phyloP scores from a whole-genome alignment of 1,140 invertebrate species.

The Mercenaria mercenaria region DNA sequence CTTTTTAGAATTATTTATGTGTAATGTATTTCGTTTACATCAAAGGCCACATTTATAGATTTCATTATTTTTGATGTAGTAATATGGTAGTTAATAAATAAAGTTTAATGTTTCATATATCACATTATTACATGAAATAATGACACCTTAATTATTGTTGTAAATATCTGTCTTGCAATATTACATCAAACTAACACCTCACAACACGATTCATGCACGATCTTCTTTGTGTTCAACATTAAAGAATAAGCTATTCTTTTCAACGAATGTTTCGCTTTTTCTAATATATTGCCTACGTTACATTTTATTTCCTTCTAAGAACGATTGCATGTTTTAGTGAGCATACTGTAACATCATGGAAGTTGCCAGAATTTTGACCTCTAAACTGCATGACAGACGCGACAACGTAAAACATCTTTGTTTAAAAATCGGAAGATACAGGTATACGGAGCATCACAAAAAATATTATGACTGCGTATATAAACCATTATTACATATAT shows the following conservation, averaged over 20 bases:
- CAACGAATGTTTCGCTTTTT: not conserved
- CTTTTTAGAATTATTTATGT: not conserved
- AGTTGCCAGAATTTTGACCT: not conserved
- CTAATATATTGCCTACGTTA: not conserved
- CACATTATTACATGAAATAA: slow-evolving; percentile 23
- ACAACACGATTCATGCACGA: not conserved
- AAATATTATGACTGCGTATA: too few species aligned
- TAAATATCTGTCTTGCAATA: slow-evolving; percentile 11
- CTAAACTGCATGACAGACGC: too few species aligned
- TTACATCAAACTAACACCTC: slow-evolving; percentile 44
- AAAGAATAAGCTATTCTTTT: not conserved
- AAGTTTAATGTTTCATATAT: slow-evolving; percentile 55
- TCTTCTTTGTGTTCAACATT: slow-evolving; percentile 29
- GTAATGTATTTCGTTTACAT: not conserved
- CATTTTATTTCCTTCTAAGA: slow-evolving; percentile 11
- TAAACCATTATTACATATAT: too few species aligned
- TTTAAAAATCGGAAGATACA: too few species aligned
- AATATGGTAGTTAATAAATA: slow-evolving; percentile 4
- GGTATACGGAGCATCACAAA: too few species aligned
- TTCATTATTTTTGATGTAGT: slow-evolving; percentile 39
- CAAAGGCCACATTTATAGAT: not conserved
- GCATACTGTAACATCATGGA: not conserved
- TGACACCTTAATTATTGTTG: slow-evolving; percentile 52
- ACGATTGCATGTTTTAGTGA: not conserved
- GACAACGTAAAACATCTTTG: too few species aligned